These are phyloP conservation scores for Drosophila diplacantha DNA, from an alignment of 2,888 invertebrate species.

Conservation along the genomic window DNA sequence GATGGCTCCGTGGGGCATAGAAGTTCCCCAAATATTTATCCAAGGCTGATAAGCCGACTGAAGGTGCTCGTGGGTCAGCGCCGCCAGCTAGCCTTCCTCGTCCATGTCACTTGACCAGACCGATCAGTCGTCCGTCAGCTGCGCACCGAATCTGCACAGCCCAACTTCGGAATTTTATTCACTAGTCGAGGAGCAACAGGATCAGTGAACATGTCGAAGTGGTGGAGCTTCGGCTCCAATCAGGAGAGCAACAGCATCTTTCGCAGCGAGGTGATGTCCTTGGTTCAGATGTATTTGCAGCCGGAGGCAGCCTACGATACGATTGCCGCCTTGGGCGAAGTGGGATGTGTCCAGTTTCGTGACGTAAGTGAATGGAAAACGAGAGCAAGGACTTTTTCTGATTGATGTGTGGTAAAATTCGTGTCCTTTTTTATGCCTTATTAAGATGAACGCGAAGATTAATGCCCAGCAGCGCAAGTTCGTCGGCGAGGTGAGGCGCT, in stretches of 20 bases:
- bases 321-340: conserved; percentile 94
- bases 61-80: conserved; percentile 38
- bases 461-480: conserved; percentile 90
- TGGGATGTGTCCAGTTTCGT: conserved; percentile 94
- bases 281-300: conserved; percentile 96
- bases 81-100: conserved; percentile 24
- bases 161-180: conserved; percentile 24
- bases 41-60: conserved; percentile 59
- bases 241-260: conserved; percentile 83
- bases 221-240: conserved; percentile 45
- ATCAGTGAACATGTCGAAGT: conserved; percentile 32
- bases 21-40: conserved; percentile 45
- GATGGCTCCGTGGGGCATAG: conserved; percentile 45
- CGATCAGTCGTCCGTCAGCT: conserved; percentile 63
- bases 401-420: no score
- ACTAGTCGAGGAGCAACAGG: neutral
- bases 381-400: neutral
- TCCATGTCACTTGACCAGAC: conserved; percentile 58
- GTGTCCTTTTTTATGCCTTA: neutral
- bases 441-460: conserved; percentile 85
- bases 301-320: conserved; percentile 96
- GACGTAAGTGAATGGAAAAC: conserved; percentile 84
- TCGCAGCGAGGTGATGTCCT: conserved; percentile 92
- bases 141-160: conserved; percentile 38
- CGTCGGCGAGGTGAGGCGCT: conserved; percentile 88